Evolutionary conservation across 92 coral and sea anemone species (phyloP).

Genomic region (Nematostella vectensis): DNA sequence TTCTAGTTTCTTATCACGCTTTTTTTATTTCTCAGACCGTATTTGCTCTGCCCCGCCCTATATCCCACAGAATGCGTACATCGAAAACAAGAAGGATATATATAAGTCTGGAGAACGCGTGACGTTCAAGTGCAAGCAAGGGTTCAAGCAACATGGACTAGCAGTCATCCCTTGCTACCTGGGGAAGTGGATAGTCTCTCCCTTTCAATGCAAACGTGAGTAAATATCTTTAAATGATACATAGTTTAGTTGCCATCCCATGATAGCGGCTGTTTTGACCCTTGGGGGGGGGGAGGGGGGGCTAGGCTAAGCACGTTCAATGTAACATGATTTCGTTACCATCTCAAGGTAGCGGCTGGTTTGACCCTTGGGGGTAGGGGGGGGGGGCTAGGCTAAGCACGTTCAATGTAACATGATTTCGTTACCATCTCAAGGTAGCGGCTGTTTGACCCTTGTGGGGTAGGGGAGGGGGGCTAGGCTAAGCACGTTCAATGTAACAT

Average conservation of each 20-base stretch:
- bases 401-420: no score
- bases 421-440: slow-evolving; percentile 15
- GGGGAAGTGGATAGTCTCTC: slow-evolving; percentile 69
- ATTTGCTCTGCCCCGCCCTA: slow-evolving; percentile 36
- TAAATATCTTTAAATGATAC: no score
- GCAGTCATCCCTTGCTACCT: slow-evolving; percentile 59
- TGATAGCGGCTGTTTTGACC: no score
- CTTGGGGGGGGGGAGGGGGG: no score
- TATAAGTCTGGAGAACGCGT: slow-evolving; percentile 57
- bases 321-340: no score
- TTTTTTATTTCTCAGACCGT: no score
- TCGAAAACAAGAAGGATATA: slow-evolving; percentile 26
- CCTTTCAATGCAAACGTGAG: slow-evolving; percentile 69
- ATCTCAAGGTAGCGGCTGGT: no score
- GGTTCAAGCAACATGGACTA: slow-evolving; percentile 66
- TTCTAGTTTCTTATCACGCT: no score
- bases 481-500: slow-evolving; percentile 26
- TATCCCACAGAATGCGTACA: slow-evolving; percentile 50
- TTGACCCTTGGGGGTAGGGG: no score
- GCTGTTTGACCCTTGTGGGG: slow-evolving; percentile 58
- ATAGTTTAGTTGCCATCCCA: no score
- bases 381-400: no score
- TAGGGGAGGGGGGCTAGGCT: slow-evolving; percentile 35
- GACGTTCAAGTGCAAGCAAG: slow-evolving; percentile 45
- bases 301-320: no score